phyloP scores from a whole-genome alignment of 2,888 invertebrate species.

The Scaptomyza tumidula region DNA sequence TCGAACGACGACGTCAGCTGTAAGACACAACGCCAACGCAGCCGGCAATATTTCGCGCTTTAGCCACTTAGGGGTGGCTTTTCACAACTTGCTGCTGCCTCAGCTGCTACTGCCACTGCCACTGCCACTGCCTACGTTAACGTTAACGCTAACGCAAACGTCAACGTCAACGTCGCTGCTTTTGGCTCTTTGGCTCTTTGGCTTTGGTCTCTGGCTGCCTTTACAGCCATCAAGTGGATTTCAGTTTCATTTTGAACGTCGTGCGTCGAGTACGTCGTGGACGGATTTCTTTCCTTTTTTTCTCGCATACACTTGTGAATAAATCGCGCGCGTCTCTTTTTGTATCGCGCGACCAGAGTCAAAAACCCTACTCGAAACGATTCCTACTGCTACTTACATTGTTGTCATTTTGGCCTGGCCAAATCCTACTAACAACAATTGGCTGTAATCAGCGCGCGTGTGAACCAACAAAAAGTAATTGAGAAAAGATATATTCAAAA shows the following conservation, averaged over 20 bases:
- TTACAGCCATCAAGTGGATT: conserved; percentile 75
- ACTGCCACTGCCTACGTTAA: neutral
- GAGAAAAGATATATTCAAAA: conserved; percentile 27
- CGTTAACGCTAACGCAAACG: neutral
- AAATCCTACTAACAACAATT: conserved; percentile 50
- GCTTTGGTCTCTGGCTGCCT: conserved; percentile 29
- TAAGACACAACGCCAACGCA: conserved; percentile 37
- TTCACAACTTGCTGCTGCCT: conserved; percentile 24
- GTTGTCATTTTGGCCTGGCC: conserved; percentile 61
- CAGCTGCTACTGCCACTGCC: conserved; percentile 3
- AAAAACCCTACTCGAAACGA: conserved; percentile 47
- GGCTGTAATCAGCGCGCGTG: conserved; percentile 66
- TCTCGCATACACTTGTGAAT: neutral
- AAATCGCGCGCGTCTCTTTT: conserved; percentile 45
- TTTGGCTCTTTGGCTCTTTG: conserved; percentile 38
- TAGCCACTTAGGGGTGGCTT: conserved; percentile 71
- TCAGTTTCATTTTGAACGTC: conserved; percentile 83
- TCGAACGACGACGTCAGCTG: conserved; percentile 37
- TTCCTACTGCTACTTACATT: conserved; percentile 6
- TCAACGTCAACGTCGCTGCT: conserved; percentile 25
- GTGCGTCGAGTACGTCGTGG: conserved; percentile 80
- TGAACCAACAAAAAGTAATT: conserved; percentile 44
- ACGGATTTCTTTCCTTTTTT: conserved; percentile 30
- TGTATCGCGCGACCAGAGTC: conserved; percentile 27
- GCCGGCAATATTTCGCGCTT: conserved; percentile 60